These are phyloP conservation scores for Vanessa tameamea DNA, from an alignment of 1,140 invertebrate species.

Conservation along the genomic window DNA sequence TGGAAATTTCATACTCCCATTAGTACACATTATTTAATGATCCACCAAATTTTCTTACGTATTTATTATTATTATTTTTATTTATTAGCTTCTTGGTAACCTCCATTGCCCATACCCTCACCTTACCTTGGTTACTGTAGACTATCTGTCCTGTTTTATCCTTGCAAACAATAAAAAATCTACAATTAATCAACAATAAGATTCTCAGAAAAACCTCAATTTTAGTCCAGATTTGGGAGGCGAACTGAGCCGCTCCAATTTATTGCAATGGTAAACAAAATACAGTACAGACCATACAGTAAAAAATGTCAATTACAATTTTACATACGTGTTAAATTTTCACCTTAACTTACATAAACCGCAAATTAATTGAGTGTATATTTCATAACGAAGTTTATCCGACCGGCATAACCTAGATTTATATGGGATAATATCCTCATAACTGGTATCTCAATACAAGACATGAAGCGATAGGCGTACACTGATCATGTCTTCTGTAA, in stretches of 20 bases:
- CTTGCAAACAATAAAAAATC: too few species aligned
- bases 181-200: too few species aligned
- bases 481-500: constrained; percentile 12
- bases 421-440: constrained; percentile 71
- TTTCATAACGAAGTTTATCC: constrained; percentile 60
- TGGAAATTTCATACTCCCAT: too few species aligned
- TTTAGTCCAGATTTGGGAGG: too few species aligned
- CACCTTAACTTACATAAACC: constrained; percentile 2
- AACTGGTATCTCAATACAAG: constrained; percentile 64
- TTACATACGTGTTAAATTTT: constrained; percentile 14
- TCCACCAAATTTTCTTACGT: too few species aligned
- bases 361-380: constrained; percentile 64
- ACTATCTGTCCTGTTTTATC: too few species aligned
- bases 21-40: too few species aligned
- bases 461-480: constrained; percentile 56
- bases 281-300: not conserved
- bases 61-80: too few species aligned
- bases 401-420: constrained; percentile 70
- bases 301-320: not conserved
- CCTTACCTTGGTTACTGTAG: not conserved
- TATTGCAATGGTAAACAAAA: too few species aligned
- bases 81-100: too few species aligned
- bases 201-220: too few species aligned
- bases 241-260: too few species aligned
- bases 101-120: not conserved